Evolutionary conservation across 2,888 invertebrate genomes (phyloP).

Genomic region (Oxystoma pomonae): DNA sequence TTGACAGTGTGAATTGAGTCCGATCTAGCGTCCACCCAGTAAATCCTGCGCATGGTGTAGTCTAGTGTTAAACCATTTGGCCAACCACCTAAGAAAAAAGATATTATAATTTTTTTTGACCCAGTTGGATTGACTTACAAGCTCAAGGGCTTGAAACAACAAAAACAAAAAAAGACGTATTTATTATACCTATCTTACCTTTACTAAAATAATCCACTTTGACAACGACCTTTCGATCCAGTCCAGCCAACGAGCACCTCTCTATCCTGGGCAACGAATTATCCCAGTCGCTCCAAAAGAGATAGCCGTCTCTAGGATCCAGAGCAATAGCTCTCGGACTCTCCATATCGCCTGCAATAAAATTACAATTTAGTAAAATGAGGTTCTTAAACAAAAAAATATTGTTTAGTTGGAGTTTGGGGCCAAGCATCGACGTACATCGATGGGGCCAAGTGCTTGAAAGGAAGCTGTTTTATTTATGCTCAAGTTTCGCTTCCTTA

Average conservation of each 20-base stretch:
- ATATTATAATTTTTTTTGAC: too few relatives aligned
- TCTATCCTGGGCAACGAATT: slow-evolving; percentile 74
- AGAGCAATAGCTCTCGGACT: slow-evolving; percentile 79
- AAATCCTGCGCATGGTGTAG: slow-evolving; percentile 63
- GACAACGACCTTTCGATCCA: slow-evolving; percentile 57
- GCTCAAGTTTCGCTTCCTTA: too few relatives aligned
- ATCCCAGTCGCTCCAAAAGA: slow-evolving; percentile 92
- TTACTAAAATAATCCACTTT: slow-evolving; percentile 46
- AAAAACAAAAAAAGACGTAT: background rate
- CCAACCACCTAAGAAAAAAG: slow-evolving; percentile 65
- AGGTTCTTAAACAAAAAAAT: too few relatives aligned
- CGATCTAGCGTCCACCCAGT: slow-evolving; percentile 84
- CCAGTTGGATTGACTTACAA: too few relatives aligned
- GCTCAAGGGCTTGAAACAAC: too few relatives aligned
- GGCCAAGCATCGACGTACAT: too few relatives aligned
- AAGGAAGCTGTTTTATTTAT: too few relatives aligned
- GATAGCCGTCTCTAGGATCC: slow-evolving; percentile 70
- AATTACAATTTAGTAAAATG: too few relatives aligned
- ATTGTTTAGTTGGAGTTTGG: too few relatives aligned
- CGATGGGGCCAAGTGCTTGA: too few relatives aligned
- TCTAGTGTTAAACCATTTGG: slow-evolving; percentile 82
- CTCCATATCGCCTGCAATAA: slow-evolving; percentile 73
- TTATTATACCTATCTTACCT: slow-evolving; percentile 33
- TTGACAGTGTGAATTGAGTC: slow-evolving; percentile 82
- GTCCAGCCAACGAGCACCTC: slow-evolving; percentile 74